phyloP scores from a whole-genome alignment of 2,888 invertebrate species.

The Synergus gifuensis region DNA sequence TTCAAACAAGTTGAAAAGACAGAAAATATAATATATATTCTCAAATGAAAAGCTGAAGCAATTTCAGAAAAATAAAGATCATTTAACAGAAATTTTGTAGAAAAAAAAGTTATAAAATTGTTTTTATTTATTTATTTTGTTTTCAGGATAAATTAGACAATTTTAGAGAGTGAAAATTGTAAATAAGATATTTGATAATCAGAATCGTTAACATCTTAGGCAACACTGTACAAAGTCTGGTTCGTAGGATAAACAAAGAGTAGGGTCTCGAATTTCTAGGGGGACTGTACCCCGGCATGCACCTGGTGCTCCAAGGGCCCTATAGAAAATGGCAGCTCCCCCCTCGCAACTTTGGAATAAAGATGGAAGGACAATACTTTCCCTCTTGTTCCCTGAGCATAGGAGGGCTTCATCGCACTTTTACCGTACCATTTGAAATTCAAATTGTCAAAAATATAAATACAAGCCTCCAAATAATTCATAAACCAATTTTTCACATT shows the following conservation, averaged over 20 bases:
- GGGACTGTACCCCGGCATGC: constrained; percentile 75
- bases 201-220: constrained; percentile 55
- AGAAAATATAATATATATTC: constrained; percentile 23
- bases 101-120: not conserved
- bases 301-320: constrained; percentile 74
- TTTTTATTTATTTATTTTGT: not conserved
- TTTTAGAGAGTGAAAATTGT: constrained; percentile 17
- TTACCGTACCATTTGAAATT: constrained; percentile 31
- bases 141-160: not conserved
- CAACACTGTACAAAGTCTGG: constrained; percentile 59
- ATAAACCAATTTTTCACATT: not conserved
- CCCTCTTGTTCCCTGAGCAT: constrained; percentile 56
- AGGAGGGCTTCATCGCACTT: constrained; percentile 49
- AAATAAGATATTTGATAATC: constrained; percentile 13
- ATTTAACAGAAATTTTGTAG: not conserved
- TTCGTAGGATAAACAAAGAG: constrained; percentile 68
- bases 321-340: constrained; percentile 74
- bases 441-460: constrained; percentile 17
- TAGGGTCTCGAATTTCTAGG: constrained; percentile 68
- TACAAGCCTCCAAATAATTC: not conserved
- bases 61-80: not conserved
- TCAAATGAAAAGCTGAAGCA: constrained; percentile 4
- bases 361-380: constrained; percentile 74
- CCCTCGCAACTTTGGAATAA: constrained; percentile 67
- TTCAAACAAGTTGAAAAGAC: not conserved